phyloP scores from a whole-genome alignment of 2,888 invertebrate species.

The Melanostoma scalare region DNA sequence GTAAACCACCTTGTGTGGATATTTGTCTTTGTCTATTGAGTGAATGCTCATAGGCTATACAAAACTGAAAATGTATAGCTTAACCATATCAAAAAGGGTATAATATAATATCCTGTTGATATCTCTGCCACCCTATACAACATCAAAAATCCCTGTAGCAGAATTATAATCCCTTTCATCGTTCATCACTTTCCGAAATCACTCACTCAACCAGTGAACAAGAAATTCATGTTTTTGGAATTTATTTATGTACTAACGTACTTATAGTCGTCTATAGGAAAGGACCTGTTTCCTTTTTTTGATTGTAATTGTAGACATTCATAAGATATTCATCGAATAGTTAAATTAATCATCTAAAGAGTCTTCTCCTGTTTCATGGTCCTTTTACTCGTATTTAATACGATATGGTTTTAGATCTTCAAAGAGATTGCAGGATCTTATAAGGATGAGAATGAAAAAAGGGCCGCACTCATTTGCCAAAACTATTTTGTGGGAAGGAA shows the following conservation, averaged over 20 bases:
- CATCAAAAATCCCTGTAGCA: slow-evolving; percentile 53
- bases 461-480: slow-evolving; percentile 22
- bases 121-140: slow-evolving; percentile 16
- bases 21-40: slow-evolving; percentile 64
- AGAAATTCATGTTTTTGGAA: slow-evolving; percentile 4
- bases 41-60: slow-evolving; percentile 32
- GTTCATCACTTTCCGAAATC: slow-evolving; percentile 61
- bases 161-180: slow-evolving; percentile 64
- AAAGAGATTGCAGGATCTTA: slow-evolving; percentile 12
- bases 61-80: slow-evolving; percentile 26
- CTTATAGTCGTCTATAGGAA: not conserved
- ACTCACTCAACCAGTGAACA: slow-evolving; percentile 45
- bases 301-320: slow-evolving; percentile 38
- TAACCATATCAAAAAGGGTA: slow-evolving; percentile 28
- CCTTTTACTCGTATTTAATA: slow-evolving; percentile 42
- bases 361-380: slow-evolving; percentile 57
- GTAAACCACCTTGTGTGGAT: slow-evolving; percentile 50
- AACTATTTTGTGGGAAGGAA: slow-evolving; percentile 34
- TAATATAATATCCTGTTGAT: slow-evolving; percentile 3
- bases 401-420: slow-evolving; percentile 27
- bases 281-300: not conserved
- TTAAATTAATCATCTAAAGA: slow-evolving; percentile 65
- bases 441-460: not conserved
- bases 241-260: too few relatives aligned
- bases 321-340: slow-evolving; percentile 51